Evolutionary conservation across 2,113 vertebrate species (phyloP).

Genomic region (Rutilus rutilus): DNA sequence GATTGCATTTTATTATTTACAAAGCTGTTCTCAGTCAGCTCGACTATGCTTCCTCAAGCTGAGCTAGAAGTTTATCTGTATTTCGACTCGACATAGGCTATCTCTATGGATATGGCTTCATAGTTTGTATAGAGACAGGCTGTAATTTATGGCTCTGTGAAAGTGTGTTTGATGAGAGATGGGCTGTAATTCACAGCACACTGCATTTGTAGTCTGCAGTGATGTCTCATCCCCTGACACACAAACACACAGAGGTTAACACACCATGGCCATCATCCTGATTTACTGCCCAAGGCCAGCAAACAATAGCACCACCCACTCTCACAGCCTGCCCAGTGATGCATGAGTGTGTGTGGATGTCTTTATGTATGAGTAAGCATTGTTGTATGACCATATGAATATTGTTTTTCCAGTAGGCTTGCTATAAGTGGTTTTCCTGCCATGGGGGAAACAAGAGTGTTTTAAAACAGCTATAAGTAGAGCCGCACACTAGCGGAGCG

Average conservation of each 20-base stretch:
- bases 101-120: not conserved
- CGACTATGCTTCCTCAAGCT: not conserved
- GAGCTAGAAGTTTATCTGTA: not conserved
- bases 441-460: not conserved
- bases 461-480: constrained; percentile 23
- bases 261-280: constrained; percentile 67
- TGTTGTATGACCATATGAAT: constrained; percentile 34
- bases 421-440: constrained; percentile 22
- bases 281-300: constrained; percentile 65
- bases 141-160: constrained; percentile 4
- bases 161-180: constrained; percentile 39
- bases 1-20: not conserved
- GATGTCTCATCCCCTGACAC: constrained; percentile 69
- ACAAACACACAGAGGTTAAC: constrained; percentile 75
- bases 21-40: not conserved
- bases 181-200: constrained; percentile 66
- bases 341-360: not conserved
- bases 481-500: not conserved
- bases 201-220: constrained; percentile 58
- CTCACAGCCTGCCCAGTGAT: constrained; percentile 41
- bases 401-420: constrained; percentile 39
- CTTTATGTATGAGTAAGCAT: constrained; percentile 23
- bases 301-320: constrained; percentile 57
- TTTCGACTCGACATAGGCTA: not conserved
- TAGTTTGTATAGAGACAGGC: not conserved